Evolutionary conservation across 2,113 vertebrate genomes (phyloP).

Genomic region (Carassius gibelio): DNA sequence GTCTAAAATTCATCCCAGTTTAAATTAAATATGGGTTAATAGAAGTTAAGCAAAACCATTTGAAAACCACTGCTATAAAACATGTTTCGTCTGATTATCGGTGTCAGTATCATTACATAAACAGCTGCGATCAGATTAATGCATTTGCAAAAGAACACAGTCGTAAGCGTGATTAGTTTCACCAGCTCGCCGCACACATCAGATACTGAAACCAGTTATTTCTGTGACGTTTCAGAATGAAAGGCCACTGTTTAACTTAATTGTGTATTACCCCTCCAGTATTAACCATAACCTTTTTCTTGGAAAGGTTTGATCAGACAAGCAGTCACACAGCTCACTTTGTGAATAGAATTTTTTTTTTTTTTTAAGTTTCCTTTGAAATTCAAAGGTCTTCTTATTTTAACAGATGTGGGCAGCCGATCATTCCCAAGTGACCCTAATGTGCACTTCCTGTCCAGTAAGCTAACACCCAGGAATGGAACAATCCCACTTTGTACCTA

Average conservation of each 20-base stretch:
- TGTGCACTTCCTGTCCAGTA: slow-evolving; percentile 77
- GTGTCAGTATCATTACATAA: neutral
- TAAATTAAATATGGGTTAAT: neutral
- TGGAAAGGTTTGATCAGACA: slow-evolving; percentile 51
- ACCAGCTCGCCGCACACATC: slow-evolving; percentile 2
- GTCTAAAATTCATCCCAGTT: neutral
- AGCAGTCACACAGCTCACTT: slow-evolving; percentile 43
- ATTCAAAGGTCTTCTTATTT: slow-evolving; percentile 74
- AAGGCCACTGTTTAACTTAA: slow-evolving; percentile 34
- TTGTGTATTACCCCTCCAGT: slow-evolving; percentile 45
- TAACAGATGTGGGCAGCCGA: slow-evolving; percentile 78
- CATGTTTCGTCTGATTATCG: neutral
- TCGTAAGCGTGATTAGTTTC: slow-evolving; percentile 3
- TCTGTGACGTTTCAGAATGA: slow-evolving; percentile 23
- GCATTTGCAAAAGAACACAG: slow-evolving; percentile 24
- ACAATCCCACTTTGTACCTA: slow-evolving; percentile 76
- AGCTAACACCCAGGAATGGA: slow-evolving; percentile 75
- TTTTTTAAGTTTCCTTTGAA: slow-evolving; percentile 67
- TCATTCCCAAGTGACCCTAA: slow-evolving; percentile 71
- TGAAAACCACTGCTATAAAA: neutral
- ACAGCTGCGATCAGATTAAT: slow-evolving; percentile 2
- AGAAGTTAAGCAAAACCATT: neutral
- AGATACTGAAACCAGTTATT: slow-evolving; percentile 32
- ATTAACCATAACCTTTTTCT: slow-evolving; percentile 49
- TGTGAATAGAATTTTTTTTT: slow-evolving; percentile 43